These are phyloP conservation scores for Sphaerodactylus townsendi DNA, from an alignment of 2,113 vertebrate species.

Conservation along the genomic window DNA sequence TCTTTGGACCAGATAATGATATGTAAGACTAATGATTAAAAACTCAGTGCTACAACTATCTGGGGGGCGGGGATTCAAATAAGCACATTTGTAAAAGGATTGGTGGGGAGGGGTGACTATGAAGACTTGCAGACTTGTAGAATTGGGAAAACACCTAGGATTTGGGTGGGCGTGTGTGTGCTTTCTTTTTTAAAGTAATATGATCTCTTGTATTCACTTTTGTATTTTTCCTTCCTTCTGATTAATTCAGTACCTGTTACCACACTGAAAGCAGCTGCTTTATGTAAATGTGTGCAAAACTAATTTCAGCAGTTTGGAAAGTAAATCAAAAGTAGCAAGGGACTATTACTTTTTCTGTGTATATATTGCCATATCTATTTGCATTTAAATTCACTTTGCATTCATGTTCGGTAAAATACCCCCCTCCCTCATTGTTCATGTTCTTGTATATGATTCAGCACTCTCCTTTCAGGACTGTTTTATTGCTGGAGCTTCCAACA, in stretches of 20 bases:
- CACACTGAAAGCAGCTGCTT: not conserved
- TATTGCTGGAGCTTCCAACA: slow-evolving; percentile 69
- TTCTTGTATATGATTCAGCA: slow-evolving; percentile 54
- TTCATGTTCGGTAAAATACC: slow-evolving; percentile 54
- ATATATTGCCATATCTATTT: slow-evolving; percentile 47
- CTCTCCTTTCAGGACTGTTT: slow-evolving; percentile 55
- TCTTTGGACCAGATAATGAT: not conserved
- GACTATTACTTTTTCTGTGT: slow-evolving; percentile 36
- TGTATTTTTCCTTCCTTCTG: not conserved
- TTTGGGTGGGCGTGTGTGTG: not conserved
- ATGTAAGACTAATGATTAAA: not conserved
- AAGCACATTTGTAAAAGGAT: not conserved
- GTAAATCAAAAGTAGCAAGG: slow-evolving; percentile 4
- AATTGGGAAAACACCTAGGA: not conserved
- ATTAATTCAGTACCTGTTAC: not conserved
- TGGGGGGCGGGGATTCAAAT: not conserved
- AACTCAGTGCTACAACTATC: not conserved
- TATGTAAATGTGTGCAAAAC: slow-evolving; percentile 30
- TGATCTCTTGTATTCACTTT: not conserved
- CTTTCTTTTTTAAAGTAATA: not conserved
- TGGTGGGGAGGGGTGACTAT: not conserved
- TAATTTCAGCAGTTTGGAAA: slow-evolving; percentile 20
- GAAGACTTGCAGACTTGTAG: slow-evolving; percentile 34
- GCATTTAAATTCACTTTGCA: slow-evolving; percentile 47
- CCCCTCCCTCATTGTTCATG: slow-evolving; percentile 39